Percentiles rank a stretch among this genome's conserved stretches.
These are phyloP conservation scores for Macroglossus sobrinus DNA, from an alignment of 2,113 vertebrate genomes.

Conservation along the genomic window DNA sequence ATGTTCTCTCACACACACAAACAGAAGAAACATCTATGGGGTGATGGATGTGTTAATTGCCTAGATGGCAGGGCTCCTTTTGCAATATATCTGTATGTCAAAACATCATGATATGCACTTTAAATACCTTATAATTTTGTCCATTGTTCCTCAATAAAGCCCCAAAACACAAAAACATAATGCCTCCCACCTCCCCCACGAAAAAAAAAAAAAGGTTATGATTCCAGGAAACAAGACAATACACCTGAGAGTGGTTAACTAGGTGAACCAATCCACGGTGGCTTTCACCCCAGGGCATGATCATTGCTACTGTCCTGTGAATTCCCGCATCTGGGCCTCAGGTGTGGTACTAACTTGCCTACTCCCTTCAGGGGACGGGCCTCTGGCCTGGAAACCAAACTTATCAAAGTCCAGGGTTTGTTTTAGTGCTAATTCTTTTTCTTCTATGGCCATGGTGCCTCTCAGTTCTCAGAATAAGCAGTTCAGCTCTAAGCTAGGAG, in stretches of 20 bases:
- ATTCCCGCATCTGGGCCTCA: rapidly evolving
- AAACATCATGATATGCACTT: not conserved
- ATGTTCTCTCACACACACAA: not conserved
- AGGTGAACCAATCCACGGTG: rapidly evolving
- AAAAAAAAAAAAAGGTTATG: not conserved
- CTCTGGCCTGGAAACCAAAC: not conserved
- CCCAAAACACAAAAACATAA: not conserved
- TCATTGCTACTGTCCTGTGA: rapidly evolving
- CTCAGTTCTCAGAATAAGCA: not conserved
- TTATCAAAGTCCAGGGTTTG: not conserved
- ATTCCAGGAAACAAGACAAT: not conserved
- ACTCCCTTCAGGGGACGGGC: not conserved
- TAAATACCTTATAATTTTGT: not conserved
- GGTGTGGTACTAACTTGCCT: not conserved
- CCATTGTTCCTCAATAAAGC: not conserved
- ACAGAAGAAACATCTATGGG: too few species aligned
- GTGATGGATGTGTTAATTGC: not conserved
- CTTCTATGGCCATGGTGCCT: not conserved
- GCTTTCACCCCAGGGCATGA: not conserved
- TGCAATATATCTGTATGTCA: not conserved
- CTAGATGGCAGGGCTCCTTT: not conserved
- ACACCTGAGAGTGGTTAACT: not conserved
- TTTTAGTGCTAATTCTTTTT: not conserved
- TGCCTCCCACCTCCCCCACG: too few species aligned
- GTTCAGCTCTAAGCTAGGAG: not conserved